These are phyloP conservation scores for Pantherophis vulpinus DNA, from an alignment of 2,797 vertebrate species.

Conservation along the genomic window DNA sequence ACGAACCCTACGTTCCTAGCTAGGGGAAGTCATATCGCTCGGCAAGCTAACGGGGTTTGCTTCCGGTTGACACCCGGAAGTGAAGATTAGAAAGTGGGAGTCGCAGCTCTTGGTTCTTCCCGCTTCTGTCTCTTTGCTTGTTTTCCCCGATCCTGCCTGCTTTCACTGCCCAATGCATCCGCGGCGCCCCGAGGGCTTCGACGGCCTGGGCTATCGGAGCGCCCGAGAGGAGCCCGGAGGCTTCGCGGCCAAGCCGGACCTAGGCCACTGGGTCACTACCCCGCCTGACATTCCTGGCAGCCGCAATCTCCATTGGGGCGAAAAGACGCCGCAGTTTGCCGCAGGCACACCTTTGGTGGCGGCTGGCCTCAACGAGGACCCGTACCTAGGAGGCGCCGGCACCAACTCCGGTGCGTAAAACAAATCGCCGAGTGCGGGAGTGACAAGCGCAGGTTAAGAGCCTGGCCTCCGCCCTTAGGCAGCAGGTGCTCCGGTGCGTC, in stretches of 20 bases:
- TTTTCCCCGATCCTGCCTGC: not conserved
- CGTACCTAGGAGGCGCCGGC: slow-evolving; percentile 37
- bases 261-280: slow-evolving; percentile 86
- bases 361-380: slow-evolving; percentile 58
- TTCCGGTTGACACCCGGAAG: not conserved
- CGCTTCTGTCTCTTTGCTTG: fast-evolving
- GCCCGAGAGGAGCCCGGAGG: slow-evolving; percentile 76
- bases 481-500: too few species aligned
- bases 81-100: not conserved
- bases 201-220: slow-evolving; percentile 82
- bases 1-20: not conserved
- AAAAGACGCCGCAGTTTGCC: slow-evolving; percentile 80
- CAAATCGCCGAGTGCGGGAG: not conserved
- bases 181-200: slow-evolving; percentile 88
- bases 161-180: slow-evolving; percentile 76
- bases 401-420: slow-evolving; percentile 46
- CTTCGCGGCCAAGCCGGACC: slow-evolving; percentile 74
- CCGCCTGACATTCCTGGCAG: slow-evolving; percentile 92
- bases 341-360: slow-evolving; percentile 59
- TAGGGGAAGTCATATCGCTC: not conserved
- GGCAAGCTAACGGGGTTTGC: fast-evolving
- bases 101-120: fast-evolving
- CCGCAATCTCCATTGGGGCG: slow-evolving; percentile 87
- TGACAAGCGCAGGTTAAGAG: not conserved
- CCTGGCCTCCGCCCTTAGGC: too few species aligned